Conservation (phyloP, 1,140 invertebrate species). For the Paramacrobiotus metropolitanus region DNA sequence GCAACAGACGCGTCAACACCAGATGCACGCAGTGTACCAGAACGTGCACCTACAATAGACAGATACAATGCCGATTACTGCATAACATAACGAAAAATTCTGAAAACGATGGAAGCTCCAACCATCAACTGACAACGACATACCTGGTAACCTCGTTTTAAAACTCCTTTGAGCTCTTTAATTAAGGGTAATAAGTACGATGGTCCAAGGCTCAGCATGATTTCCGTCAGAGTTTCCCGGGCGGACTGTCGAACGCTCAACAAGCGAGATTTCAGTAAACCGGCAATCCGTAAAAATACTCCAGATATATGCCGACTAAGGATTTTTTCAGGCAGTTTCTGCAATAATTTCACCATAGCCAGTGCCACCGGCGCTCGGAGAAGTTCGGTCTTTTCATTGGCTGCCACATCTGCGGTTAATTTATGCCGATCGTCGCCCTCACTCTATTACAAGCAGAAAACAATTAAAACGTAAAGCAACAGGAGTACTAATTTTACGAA, state of each 20-base stretch:
- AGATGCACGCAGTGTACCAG: slow-evolving; percentile 64
- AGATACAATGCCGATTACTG: too few species aligned
- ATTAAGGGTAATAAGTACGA: slow-evolving; percentile 50
- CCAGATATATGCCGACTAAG: slow-evolving; percentile 41
- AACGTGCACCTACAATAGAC: slow-evolving; percentile 50
- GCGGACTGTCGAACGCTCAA: slow-evolving; percentile 59
- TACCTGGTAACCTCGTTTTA: slow-evolving; percentile 65
- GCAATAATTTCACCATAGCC: slow-evolving; percentile 69
- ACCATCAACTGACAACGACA: background rate
- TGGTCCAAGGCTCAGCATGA: slow-evolving; percentile 59
- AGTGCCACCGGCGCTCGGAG: slow-evolving; percentile 67
- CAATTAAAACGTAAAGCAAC: background rate
- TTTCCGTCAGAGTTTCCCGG: slow-evolving; percentile 63
- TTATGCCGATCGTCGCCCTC: slow-evolving; percentile 52
- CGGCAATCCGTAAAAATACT: slow-evolving; percentile 64
- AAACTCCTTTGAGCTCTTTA: slow-evolving; percentile 47
- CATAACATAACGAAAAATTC: too few species aligned
- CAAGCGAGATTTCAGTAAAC: slow-evolving; percentile 64
- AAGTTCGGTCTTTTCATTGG: slow-evolving; percentile 54
- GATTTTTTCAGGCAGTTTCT: slow-evolving; percentile 45
- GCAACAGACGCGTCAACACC: slow-evolving; percentile 43
- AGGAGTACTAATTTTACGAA: background rate
- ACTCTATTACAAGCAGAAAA: slow-evolving; percentile 26
- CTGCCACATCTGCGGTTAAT: slow-evolving; percentile 24
- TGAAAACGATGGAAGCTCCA: too few species aligned